These are phyloP conservation scores for Catocala fraxini DNA, from an alignment of 2,888 invertebrate species.

Conservation along the genomic window DNA sequence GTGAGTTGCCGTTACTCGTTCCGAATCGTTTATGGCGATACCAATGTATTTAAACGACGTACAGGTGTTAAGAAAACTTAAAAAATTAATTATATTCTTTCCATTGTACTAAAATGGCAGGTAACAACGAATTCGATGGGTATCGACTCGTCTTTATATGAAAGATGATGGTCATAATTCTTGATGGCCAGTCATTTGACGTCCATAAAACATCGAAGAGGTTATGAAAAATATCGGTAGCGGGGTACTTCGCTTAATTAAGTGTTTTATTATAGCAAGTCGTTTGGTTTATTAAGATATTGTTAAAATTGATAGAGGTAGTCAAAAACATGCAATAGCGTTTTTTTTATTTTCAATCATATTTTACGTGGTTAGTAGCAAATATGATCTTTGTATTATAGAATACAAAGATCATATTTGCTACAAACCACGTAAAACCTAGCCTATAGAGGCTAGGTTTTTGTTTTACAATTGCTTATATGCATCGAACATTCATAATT, in stretches of 20 bases:
- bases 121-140: constrained; percentile 30
- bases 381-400: too few relatives aligned
- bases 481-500: too few relatives aligned
- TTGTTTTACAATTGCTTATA: too few relatives aligned
- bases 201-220: constrained; percentile 33
- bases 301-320: constrained; percentile 11
- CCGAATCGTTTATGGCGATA: constrained; percentile 35
- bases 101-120: constrained; percentile 30
- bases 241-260: constrained; percentile 28
- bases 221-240: constrained; percentile 32
- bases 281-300: constrained; percentile 27
- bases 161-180: constrained; percentile 33
- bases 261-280: constrained; percentile 28
- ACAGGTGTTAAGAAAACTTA: constrained; percentile 33
- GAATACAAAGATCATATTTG: too few relatives aligned
- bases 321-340: not conserved
- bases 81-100: constrained; percentile 24
- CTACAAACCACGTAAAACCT: too few relatives aligned
- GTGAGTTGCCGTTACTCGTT: constrained; percentile 36
- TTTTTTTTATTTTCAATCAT: not conserved
- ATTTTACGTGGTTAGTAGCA: too few relatives aligned
- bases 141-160: constrained; percentile 17
- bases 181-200: constrained; percentile 33
- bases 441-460: too few relatives aligned
- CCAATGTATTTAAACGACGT: constrained; percentile 20